Base-by-base conservation (phyloP, 2,113 vertebrate species). In the Blennius ocellaris region DNA sequence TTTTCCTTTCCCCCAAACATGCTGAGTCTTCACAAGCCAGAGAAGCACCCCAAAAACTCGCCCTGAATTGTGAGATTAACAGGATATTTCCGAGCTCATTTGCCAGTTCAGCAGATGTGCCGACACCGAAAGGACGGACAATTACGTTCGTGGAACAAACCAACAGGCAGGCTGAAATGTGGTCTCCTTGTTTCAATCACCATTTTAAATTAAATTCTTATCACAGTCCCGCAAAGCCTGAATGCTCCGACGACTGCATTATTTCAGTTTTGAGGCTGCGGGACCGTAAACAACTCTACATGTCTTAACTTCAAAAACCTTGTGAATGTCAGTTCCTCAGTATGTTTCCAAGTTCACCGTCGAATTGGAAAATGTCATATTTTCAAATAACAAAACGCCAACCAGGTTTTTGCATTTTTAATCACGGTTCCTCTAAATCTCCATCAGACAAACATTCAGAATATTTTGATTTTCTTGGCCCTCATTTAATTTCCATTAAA, bases 311-410 rank as follows among this genome's bases (percentile, higher is more conserved):
- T 30, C 21, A 30, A 30, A 30, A 30, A 30, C 21, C 21, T 30
- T 30, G 2, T 2, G 4, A 30, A 30, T 30, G 21, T 30, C 21
- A 30, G 21, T 30, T 4, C 21, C 21, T 30, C 21, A 30, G 21
- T 30, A 30, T 2, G 21, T 30, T 30, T 30, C 21, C 21, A 30
- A 30, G 21, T 30, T 30, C 21, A 30, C 4, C 4, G 21, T 30
- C 21, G 21, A 30, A 30, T 30, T 30, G 21, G 21, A 80, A 84
- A 87, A 91, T 80, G 75, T 8, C 78, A 85, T 74, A 72, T 60
- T 48, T 68, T 51, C 59, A 74, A 82, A 84, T 88, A 60, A 30
- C 21, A 30, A 86, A 89, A 90, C 87, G 82, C 89, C 89, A 87
- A 3, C 44, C 3, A 54, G 69, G 57, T 59, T 73, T 62, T 50